Evolutionary conservation across 2,113 vertebrate species (phyloP), one percentile per base, ranked within the genome.

Genomic region (Oncorhynchus masou): DNA sequence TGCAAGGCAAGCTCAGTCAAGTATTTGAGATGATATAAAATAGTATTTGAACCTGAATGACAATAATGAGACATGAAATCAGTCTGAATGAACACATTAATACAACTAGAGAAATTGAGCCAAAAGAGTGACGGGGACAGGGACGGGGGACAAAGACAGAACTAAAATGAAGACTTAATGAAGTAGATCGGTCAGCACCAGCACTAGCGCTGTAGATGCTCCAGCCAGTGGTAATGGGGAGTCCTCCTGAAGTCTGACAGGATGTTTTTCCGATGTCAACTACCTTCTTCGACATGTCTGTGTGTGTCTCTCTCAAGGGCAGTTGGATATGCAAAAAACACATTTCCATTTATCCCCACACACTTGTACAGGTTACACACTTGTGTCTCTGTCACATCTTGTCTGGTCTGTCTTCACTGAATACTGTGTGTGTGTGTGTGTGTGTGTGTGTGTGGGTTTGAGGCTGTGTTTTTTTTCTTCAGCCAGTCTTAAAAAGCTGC

Each of bases 211-310:
- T 99, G 97, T 66, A 97, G 97, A 80, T 99, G 98, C 88, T 97
- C 95, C 87, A 98, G 97, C 98, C 97, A 99, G 89, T 99, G 99
- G 86, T 99, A 97, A 1, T 98, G 97, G 91, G 99, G 97, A 2
- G 97, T 99, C 68, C 98, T 95, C 81, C 97, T 94, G 92, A 99
- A 99, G 89, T 99, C 97, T 3, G 97, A 98, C 78, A 99, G 90
- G 0, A 97, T 99, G 90, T 97, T 99, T 90, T 99, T 99, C 86
- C 86, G 98, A 97, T 6, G 97, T 99, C 97, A 98, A 96, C 97
- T 99, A 51, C 39, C 39, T 45, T 45, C 39, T 45, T 45, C 9
- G 2, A 11, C 39, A 45, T 45, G 34, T 39, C 34, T 39, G 39
- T 45, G 39, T 45, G 9, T 45, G 39, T 45, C 9, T 45, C 39